Evolutionary conservation across 2,888 invertebrate species (phyloP).

Genomic region (Habroteleia sp.): DNA sequence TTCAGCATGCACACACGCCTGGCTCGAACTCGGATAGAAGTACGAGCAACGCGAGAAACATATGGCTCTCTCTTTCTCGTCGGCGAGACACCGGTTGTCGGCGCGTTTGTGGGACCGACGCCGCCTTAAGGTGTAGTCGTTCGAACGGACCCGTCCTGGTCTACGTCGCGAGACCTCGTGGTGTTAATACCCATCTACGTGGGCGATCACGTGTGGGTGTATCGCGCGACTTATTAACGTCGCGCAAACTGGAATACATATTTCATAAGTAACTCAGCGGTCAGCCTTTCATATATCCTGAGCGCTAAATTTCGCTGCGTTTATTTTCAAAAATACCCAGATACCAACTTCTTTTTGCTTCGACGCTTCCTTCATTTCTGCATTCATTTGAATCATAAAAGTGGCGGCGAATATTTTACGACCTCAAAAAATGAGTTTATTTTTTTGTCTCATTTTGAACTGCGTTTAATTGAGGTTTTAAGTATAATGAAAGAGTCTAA

Average conservation of each 20-base stretch:
- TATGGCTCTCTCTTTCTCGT: slow-evolving; percentile 11
- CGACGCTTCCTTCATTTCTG: not conserved
- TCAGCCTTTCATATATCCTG: slow-evolving; percentile 24
- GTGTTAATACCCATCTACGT: slow-evolving; percentile 61
- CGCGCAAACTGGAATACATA: slow-evolving; percentile 56
- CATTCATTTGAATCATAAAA: slow-evolving; percentile 6
- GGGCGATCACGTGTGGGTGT: slow-evolving; percentile 59
- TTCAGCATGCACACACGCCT: slow-evolving; percentile 61
- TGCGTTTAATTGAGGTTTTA: not conserved
- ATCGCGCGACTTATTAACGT: slow-evolving; percentile 64
- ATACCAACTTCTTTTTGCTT: slow-evolving; percentile 8
- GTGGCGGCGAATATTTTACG: not conserved
- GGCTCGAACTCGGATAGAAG: slow-evolving; percentile 55
- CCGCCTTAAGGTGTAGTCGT: slow-evolving; percentile 73
- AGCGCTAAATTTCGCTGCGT: slow-evolving; percentile 26
- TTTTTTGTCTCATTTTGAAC: not conserved
- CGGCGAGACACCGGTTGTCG: slow-evolving; percentile 79
- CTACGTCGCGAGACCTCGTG: slow-evolving; percentile 48
- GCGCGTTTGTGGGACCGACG: slow-evolving; percentile 78
- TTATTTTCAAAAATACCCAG: slow-evolving; percentile 24
- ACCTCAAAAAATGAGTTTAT: not conserved
- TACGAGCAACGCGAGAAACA: slow-evolving; percentile 52
- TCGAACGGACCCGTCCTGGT: slow-evolving; percentile 54
- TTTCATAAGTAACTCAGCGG: slow-evolving; percentile 42
- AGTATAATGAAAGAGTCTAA: not conserved